phyloP scores from a whole-genome alignment of 2,113 vertebrate genomes.

The Hemibagrus wyckioides region DNA sequence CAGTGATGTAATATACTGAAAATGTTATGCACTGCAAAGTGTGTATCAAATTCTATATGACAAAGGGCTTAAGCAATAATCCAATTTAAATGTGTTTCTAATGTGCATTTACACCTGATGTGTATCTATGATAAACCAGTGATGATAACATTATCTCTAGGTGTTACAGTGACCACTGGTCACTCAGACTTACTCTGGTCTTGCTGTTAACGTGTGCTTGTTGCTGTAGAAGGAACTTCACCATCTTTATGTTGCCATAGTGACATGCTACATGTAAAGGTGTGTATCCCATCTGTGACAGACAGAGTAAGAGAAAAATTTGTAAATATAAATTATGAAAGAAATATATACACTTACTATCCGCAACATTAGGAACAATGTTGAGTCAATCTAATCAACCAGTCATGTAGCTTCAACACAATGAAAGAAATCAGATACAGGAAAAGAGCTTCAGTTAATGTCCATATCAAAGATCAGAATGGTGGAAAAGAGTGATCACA shows the following conservation, averaged over 20 bases:
- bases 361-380: too few species aligned
- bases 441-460: too few species aligned
- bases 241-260: conserved; percentile 97
- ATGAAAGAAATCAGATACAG: too few species aligned
- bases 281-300: conserved; percentile 92
- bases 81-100: neutral
- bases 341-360: neutral
- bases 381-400: too few species aligned
- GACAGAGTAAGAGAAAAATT: neutral
- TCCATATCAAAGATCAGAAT: too few species aligned
- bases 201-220: conserved; percentile 92
- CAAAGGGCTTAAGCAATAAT: neutral
- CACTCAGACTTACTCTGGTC: conserved; percentile 81
- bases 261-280: conserved; percentile 94
- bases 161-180: neutral
- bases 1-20: neutral
- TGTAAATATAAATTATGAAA: neutral
- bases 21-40: neutral
- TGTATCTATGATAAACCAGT: neutral
- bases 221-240: conserved; percentile 94
- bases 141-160: neutral
- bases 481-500: too few species aligned
- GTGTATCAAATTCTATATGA: neutral
- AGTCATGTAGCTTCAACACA: too few species aligned
- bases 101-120: neutral